phyloP scores from a whole-genome alignment of 2,888 invertebrate species.

The Hololepta plana region DNA sequence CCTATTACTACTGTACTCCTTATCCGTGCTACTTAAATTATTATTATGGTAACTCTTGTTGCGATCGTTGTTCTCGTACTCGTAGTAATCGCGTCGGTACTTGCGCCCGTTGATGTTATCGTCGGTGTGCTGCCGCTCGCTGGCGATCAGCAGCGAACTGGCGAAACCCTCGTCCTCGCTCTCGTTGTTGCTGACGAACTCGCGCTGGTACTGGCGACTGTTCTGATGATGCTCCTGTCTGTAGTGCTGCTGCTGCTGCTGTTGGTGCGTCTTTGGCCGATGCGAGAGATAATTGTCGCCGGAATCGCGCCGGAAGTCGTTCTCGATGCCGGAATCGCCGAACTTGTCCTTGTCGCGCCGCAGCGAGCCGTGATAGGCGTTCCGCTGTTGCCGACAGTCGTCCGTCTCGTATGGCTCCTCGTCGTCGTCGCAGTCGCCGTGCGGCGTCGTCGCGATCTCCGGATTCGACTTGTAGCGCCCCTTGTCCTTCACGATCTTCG shows the following conservation, averaged over 20 bases:
- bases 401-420: too few relatives aligned
- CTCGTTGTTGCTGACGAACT: slow-evolving; percentile 27
- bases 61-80: slow-evolving; percentile 12
- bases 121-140: slow-evolving; percentile 57
- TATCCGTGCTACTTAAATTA: slow-evolving; percentile 28
- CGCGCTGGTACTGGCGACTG: slow-evolving; percentile 13
- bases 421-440: slow-evolving; percentile 32
- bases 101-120: slow-evolving; percentile 29
- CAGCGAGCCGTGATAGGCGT: slow-evolving; percentile 39
- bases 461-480: slow-evolving; percentile 42
- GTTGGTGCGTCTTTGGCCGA: slow-evolving; percentile 12
- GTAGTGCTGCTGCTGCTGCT: too few relatives aligned
- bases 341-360: slow-evolving; percentile 43
- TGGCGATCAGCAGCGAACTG: slow-evolving; percentile 50
- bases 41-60: slow-evolving; percentile 18
- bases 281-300: slow-evolving; percentile 28
- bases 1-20: slow-evolving; percentile 31
- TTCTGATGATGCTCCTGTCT: slow-evolving; percentile 15
- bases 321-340: slow-evolving; percentile 66
- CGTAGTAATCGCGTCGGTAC: slow-evolving; percentile 14
- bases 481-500: slow-evolving; percentile 23
- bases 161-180: slow-evolving; percentile 55
- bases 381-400: slow-evolving; percentile 13
- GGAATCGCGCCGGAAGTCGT: slow-evolving; percentile 59
- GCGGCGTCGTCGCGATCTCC: slow-evolving; percentile 38